Conservation (phyloP, 2,888 invertebrate species). For the Lampropteryx suffumata region DNA sequence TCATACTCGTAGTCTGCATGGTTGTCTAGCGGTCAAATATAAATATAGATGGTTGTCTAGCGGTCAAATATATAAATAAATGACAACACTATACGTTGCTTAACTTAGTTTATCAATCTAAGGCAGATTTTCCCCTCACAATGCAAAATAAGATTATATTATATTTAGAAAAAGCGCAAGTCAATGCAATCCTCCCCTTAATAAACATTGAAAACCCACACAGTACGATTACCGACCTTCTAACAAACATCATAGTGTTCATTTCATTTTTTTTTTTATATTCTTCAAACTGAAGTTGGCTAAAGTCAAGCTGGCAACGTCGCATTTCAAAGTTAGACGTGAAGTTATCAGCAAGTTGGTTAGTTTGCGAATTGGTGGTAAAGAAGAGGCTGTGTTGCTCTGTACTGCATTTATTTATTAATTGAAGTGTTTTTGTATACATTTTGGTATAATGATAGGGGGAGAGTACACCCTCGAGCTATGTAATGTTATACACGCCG, state of each 20-base stretch:
- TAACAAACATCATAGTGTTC: fast-evolving
- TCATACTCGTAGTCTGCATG: too few relatives aligned
- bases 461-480: conserved; percentile 94
- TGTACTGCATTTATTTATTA: conserved; percentile 40
- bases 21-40: too few relatives aligned
- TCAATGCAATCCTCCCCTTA: conserved; percentile 39
- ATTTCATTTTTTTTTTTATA: conserved; percentile 36
- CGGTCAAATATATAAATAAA: too few relatives aligned
- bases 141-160: too few relatives aligned
- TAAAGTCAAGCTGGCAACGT: conserved; percentile 63
- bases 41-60: too few relatives aligned
- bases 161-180: too few relatives aligned
- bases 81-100: too few relatives aligned
- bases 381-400: conserved; percentile 49
- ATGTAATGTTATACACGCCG: conserved; percentile 94
- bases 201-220: background rate
- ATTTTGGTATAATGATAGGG: conserved; percentile 84
- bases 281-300: conserved; percentile 55
- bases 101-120: too few relatives aligned
- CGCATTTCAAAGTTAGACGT: conserved; percentile 46
- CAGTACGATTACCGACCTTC: conserved; percentile 14
- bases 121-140: too few relatives aligned
- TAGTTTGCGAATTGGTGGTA: conserved; percentile 51
- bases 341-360: conserved; percentile 60
- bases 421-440: conserved; percentile 30